Evolutionary conservation across 2,888 invertebrate genomes (phyloP), one percentile per base, ranked within the genome.

Genomic region (Andrena praecox): DNA sequence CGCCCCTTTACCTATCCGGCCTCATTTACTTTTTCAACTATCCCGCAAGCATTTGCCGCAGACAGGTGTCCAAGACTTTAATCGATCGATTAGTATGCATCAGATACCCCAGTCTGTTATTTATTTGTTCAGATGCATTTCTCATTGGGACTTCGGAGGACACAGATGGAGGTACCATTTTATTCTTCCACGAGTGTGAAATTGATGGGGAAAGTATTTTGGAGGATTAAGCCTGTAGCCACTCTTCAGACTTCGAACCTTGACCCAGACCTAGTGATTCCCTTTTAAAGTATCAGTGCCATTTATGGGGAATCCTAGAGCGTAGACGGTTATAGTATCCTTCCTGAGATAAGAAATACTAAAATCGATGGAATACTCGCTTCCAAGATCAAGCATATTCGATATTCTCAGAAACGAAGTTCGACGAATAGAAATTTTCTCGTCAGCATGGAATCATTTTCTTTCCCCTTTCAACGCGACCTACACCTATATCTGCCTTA

Each of bases 1-100:
- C 16, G 0, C 62, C 48, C n/a, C 24, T 29, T 27, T 27, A 16
- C 0, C 5, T 33, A 20, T 27, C 35, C 56, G 2, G 24, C 16
- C 52, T 29, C 27, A 50, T 75, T 67, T 42, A 31, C 5, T 42
- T 59, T 59, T 75, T 76, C 72, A 42, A n/a, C 7, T 71, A 63
- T 56, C 76, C 80, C 74, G 42, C 78, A 81, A 62, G 70, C 63
- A 75, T 87, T 77, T 66, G 12, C 66, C 66, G 59, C 70, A 54
- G 72, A 66, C 64, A 20, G 63, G 7, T 77, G 60, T 59, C 50
- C 60, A 52, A 69, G 33, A 78, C 71, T 80, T 75, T 35, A 59
- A 8, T 52, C 60, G 20, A 48, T 20, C 42, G n/a, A 6, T 66
- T 50, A n/a, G 20, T 33, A 35, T 29, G 35, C 27, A 3, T 12